Evolutionary conservation across 2,797 vertebrate genomes (phyloP).

Genomic region (Anguilla anguilla): DNA sequence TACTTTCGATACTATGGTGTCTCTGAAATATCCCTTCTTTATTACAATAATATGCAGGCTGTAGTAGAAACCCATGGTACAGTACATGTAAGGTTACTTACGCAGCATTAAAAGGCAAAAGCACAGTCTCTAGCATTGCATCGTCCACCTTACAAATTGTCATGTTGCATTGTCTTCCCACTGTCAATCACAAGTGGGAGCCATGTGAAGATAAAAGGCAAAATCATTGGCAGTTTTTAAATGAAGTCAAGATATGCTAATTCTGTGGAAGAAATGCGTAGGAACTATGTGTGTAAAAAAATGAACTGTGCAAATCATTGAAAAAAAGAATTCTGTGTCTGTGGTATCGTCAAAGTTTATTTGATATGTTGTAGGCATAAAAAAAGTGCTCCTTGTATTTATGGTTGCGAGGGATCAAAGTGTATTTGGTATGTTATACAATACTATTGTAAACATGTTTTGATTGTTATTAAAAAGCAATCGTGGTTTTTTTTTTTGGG

Average conservation of each 20-base stretch:
- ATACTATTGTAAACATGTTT: constrained; percentile 37
- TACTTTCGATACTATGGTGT: not conserved
- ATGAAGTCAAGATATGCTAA: not conserved
- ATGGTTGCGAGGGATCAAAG: constrained; percentile 36
- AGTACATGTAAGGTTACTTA: not conserved
- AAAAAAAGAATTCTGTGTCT: constrained; percentile 27
- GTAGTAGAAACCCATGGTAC: not conserved
- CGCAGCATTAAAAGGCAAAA: not conserved
- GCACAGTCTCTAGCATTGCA: not conserved
- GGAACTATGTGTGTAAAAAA: not conserved
- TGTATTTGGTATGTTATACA: constrained; percentile 30
- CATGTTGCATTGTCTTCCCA: not conserved
- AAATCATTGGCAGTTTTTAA: not conserved
- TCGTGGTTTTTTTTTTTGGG: not conserved
- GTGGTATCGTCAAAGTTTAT: constrained; percentile 21
- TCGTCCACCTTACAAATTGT: not conserved
- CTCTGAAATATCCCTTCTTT: not conserved
- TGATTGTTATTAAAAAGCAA: constrained; percentile 14
- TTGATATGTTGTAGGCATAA: constrained; percentile 35
- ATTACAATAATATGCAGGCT: not conserved
- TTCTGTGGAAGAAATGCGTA: too few relatives aligned
- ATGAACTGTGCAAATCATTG: constrained; percentile 29
- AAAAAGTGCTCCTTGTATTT: constrained; percentile 58
- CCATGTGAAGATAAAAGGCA: not conserved
- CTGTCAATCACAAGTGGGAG: not conserved